A percentile compares a stretch with the other conserved stretches of the same genome.
These are phyloP conservation scores for Pammene aurita DNA, from an alignment of 2,888 invertebrate species.

Conservation along the genomic window DNA sequence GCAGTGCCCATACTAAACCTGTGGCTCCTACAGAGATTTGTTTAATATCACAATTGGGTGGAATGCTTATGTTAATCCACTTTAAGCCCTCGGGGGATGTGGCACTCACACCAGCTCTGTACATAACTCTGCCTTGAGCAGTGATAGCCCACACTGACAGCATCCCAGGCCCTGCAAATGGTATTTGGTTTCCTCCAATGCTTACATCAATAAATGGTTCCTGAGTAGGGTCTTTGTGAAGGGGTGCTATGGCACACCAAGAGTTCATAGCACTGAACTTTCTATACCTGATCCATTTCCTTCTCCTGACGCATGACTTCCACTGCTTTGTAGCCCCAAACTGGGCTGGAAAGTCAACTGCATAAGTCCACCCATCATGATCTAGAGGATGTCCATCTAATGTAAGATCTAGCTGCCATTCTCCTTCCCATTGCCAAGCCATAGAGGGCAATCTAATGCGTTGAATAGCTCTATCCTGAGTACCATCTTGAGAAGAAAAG, in stretches of 20 bases:
- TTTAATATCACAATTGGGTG: slow-evolving; percentile 90
- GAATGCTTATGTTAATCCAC: slow-evolving; percentile 91
- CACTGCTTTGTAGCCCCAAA: slow-evolving; percentile 92
- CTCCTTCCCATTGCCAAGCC: slow-evolving; percentile 98
- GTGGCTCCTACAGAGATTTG: slow-evolving; percentile 94
- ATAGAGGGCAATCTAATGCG: slow-evolving; percentile 94
- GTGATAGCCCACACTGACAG: slow-evolving; percentile 97
- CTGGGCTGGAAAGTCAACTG: slow-evolving; percentile 94
- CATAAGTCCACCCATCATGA: slow-evolving; percentile 97
- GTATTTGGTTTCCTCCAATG: slow-evolving; percentile 92
- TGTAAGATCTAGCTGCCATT: slow-evolving; percentile 94
- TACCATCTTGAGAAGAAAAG: slow-evolving; percentile 94
- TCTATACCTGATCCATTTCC: slow-evolving; percentile 95
- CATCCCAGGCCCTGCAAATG: slow-evolving; percentile 89
- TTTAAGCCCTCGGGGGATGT: slow-evolving; percentile 93
- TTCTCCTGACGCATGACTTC: slow-evolving; percentile 94
- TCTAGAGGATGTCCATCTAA: slow-evolving; percentile 93
- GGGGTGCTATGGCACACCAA: slow-evolving; percentile 95
- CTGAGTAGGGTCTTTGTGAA: slow-evolving; percentile 94
- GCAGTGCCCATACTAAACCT: slow-evolving; percentile 93
- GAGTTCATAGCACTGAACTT: slow-evolving; percentile 95
- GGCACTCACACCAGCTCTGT: slow-evolving; percentile 90
- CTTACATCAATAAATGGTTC: slow-evolving; percentile 97
- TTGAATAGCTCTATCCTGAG: slow-evolving; percentile 89
- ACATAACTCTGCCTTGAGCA: slow-evolving; percentile 95